These are phyloP conservation scores for Drosophila anceps DNA, from an alignment of 2,888 invertebrate genomes.

Conservation along the genomic window DNA sequence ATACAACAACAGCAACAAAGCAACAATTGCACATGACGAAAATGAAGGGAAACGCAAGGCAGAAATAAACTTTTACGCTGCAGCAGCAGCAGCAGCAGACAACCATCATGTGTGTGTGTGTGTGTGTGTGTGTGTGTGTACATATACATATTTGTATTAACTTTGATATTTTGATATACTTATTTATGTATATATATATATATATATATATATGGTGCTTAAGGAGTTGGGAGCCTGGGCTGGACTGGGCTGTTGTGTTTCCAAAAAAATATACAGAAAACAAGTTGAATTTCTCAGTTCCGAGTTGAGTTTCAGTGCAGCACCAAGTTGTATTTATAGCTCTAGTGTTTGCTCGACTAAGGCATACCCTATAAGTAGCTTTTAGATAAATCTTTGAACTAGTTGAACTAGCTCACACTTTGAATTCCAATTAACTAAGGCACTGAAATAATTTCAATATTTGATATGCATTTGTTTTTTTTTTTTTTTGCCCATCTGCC, in stretches of 20 bases:
- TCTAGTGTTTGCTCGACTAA: background rate
- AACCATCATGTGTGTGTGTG: background rate
- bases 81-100: background rate
- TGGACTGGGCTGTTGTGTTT: background rate
- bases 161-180: constrained; percentile 16
- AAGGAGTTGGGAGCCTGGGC: background rate
- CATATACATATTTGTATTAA: background rate
- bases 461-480: too few species aligned
- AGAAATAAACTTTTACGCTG: constrained; percentile 31
- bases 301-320: constrained; percentile 4
- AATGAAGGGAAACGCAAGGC: constrained; percentile 24
- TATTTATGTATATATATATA: background rate
- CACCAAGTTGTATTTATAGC: background rate
- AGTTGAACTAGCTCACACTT: too few species aligned
- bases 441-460: too few species aligned
- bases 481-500: too few species aligned
- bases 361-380: background rate
- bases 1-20: constrained; percentile 30
- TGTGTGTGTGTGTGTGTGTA: background rate
- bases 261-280: background rate
- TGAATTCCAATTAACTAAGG: too few species aligned
- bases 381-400: background rate
- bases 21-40: constrained; percentile 39
- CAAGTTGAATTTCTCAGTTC: constrained; percentile 1
- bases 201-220: background rate